Percentiles rank a stretch among this genome's conserved stretches.
Evolutionary conservation across 2,888 invertebrate genomes (phyloP).

Genomic region (Andrena haemorrhoa): DNA sequence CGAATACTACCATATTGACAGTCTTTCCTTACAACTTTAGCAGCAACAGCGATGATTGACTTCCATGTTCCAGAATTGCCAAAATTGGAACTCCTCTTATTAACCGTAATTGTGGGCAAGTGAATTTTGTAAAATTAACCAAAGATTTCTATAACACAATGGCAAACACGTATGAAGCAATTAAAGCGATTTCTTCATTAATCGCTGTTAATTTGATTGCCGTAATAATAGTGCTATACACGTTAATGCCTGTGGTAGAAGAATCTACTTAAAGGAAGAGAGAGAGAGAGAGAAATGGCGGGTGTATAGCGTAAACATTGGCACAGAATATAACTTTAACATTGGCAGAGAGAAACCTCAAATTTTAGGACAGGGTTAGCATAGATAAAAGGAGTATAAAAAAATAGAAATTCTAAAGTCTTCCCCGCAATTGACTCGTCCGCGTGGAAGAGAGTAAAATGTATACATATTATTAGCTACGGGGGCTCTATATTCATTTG

Average conservation of each 20-base stretch:
- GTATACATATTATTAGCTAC: conserved; percentile 55
- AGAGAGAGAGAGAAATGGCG: neutral
- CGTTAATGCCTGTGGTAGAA: conserved; percentile 40
- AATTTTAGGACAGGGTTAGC: conserved; percentile 48
- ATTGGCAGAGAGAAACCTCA: conserved; percentile 44
- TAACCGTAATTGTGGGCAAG: conserved; percentile 51
- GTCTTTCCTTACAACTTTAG: conserved; percentile 63
- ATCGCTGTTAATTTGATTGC: conserved; percentile 30
- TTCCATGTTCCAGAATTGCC: conserved; percentile 55
- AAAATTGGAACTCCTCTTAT: conserved; percentile 52
- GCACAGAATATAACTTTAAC: conserved; percentile 32
- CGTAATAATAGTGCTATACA: conserved; percentile 28
- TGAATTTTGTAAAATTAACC: conserved; percentile 63
- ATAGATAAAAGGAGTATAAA: conserved; percentile 33
- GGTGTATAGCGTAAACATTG: conserved; percentile 33
- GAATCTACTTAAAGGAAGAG: conserved; percentile 19
- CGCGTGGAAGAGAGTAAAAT: conserved; percentile 54
- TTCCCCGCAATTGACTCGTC: conserved; percentile 60
- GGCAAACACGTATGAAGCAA: conserved; percentile 34
- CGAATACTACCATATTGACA: conserved; percentile 58
- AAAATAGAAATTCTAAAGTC: conserved; percentile 60
- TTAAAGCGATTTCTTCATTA: conserved; percentile 31
- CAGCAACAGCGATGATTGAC: conserved; percentile 65
- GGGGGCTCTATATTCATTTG: conserved; percentile 77
- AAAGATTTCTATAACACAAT: conserved; percentile 46